These are phyloP conservation scores for Drosophila eohydei DNA, from an alignment of 2,888 invertebrate genomes.

Conservation along the genomic window DNA sequence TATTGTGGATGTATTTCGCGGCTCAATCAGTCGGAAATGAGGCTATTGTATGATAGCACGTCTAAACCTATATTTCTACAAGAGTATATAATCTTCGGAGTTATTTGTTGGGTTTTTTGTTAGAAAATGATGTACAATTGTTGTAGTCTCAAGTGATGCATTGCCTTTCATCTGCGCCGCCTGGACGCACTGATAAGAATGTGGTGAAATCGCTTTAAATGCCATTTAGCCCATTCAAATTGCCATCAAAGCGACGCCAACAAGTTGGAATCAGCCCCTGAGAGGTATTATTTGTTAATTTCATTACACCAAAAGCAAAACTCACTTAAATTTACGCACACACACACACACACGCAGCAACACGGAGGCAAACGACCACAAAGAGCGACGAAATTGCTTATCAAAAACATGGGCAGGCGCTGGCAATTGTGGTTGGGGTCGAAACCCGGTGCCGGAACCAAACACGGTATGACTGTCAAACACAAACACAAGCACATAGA, in stretches of 20 bases:
- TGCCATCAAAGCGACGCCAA: conserved; percentile 71
- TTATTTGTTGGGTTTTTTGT: neutral
- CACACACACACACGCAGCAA: conserved; percentile 3
- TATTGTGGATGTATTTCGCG: too few species aligned
- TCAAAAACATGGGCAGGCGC: conserved; percentile 55
- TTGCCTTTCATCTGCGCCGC: conserved; percentile 44
- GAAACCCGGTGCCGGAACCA: neutral
- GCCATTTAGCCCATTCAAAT: conserved; percentile 71
- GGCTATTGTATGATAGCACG: neutral
- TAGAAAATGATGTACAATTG: conserved; percentile 8
- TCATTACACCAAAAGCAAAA: conserved; percentile 56
- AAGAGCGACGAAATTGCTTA: conserved; percentile 71
- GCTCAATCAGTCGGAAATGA: neutral
- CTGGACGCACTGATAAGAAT: conserved; percentile 64
- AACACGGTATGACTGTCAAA: conserved; percentile 17
- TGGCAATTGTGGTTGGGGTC: neutral
- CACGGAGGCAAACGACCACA: conserved; percentile 39
- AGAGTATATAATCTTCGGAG: neutral
- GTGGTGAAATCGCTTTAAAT: conserved; percentile 69
- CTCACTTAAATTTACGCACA: conserved; percentile 22
- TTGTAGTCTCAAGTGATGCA: conserved; percentile 44
- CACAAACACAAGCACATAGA: conserved; percentile 25
- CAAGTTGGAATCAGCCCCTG: conserved; percentile 48
- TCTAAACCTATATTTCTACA: neutral
- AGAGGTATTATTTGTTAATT: conserved; percentile 78